Evolutionary conservation across 2,797 vertebrate genomes (phyloP).

Genomic region (Aulostomus chinensis): DNA sequence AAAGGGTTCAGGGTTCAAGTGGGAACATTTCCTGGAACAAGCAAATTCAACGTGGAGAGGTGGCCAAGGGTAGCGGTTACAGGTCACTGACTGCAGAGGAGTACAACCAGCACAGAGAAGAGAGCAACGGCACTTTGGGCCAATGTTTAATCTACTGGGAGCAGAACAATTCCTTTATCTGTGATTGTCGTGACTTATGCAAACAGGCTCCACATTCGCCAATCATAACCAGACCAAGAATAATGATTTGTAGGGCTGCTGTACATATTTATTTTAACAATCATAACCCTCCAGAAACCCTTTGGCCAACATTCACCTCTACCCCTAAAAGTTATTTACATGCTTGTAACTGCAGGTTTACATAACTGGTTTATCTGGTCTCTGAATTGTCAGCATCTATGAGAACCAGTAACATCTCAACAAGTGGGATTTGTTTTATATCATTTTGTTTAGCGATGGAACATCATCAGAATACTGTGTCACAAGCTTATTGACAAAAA

Average conservation of each 20-base stretch:
- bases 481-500: slow-evolving; percentile 7
- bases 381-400: too few species aligned
- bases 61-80: slow-evolving; percentile 43
- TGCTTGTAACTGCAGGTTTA: too few species aligned
- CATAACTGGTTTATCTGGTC: too few species aligned
- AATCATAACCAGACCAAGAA: too few species aligned
- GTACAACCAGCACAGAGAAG: slow-evolving; percentile 22
- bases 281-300: too few species aligned
- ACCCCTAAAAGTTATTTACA: too few species aligned
- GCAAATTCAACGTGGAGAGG: slow-evolving; percentile 36
- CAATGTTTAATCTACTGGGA: slow-evolving; percentile 37
- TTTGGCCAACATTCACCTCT: too few species aligned
- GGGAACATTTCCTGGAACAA: slow-evolving; percentile 55
- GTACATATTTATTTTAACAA: too few species aligned
- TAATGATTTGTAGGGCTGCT: too few species aligned
- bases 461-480: neutral
- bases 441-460: neutral
- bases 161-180: slow-evolving; percentile 22
- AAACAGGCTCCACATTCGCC: too few species aligned
- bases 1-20: slow-evolving; percentile 54
- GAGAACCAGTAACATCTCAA: neutral
- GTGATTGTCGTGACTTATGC: slow-evolving; percentile 9
- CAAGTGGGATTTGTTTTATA: neutral
- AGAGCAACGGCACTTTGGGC: slow-evolving; percentile 42
- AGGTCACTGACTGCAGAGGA: slow-evolving; percentile 47